Percentiles rank a stretch among this genome's conserved stretches.
These are phyloP conservation scores for Stenodera caucasica DNA, from an alignment of 2,888 invertebrate species.

Conservation along the genomic window DNA sequence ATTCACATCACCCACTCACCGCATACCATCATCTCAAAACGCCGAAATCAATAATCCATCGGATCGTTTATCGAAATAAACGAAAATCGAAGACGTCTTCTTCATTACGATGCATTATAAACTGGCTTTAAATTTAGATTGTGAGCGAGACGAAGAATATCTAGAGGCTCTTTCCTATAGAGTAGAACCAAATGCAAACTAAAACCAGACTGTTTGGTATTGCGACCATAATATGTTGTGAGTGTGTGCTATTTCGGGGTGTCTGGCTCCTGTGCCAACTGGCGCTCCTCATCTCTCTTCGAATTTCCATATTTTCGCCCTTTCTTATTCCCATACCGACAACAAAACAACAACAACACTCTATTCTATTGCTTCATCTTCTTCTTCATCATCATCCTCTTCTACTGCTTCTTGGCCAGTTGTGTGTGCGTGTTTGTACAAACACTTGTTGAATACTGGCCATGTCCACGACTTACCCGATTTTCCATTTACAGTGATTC, in stretches of 20 bases:
- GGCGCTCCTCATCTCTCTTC: conserved; percentile 38
- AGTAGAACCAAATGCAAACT: conserved; percentile 25
- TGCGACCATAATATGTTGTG: conserved; percentile 42
- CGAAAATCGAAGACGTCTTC: no score
- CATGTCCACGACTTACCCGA: conserved; percentile 54
- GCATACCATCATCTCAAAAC: conserved; percentile 16
- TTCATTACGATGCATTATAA: not conserved
- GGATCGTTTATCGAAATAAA: no score
- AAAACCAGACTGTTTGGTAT: conserved; percentile 45
- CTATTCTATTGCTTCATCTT: no score
- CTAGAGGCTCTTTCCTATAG: not conserved
- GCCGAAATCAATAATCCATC: not conserved
- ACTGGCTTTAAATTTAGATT: not conserved
- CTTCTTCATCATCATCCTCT: not conserved
- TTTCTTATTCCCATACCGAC: not conserved
- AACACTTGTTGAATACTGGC: conserved; percentile 36
- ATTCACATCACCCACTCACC: conserved; percentile 34
- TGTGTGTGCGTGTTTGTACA: conserved; percentile 35
- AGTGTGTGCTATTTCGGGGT: conserved; percentile 50
- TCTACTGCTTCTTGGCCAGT: conserved; percentile 12
- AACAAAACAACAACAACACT: no score
- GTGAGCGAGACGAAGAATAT: not conserved
- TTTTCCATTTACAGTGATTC: conserved; percentile 59
- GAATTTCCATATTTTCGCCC: not conserved
- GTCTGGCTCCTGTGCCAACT: conserved; percentile 53